phyloP scores from a whole-genome alignment of 2,888 invertebrate genomes.

The Heliconius aoede region DNA sequence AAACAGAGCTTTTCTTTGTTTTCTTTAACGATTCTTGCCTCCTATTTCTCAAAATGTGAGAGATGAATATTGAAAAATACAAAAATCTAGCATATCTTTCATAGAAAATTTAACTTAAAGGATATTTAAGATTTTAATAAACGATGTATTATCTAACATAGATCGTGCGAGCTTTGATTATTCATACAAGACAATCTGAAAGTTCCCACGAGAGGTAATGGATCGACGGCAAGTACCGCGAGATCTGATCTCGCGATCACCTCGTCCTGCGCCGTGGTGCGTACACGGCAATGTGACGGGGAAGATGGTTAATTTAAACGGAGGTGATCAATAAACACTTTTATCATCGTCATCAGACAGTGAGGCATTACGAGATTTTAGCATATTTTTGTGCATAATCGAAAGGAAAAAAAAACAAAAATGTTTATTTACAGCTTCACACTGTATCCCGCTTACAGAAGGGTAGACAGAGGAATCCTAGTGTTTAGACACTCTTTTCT shows the following conservation, averaged over 20 bases:
- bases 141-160: constrained; percentile 31
- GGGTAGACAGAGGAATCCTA: background rate
- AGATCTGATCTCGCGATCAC: constrained; percentile 60
- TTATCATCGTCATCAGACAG: constrained; percentile 60
- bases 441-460: background rate
- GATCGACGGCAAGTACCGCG: constrained; percentile 48
- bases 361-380: constrained; percentile 53
- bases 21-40: no score
- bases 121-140: constrained; percentile 19
- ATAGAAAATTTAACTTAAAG: background rate
- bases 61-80: no score
- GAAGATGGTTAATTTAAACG: constrained; percentile 75
- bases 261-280: constrained; percentile 62
- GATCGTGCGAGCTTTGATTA: constrained; percentile 40
- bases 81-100: no score
- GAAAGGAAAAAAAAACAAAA: constrained; percentile 4
- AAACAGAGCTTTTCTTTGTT: no score
- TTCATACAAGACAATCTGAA: constrained; percentile 36
- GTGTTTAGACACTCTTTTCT: background rate
- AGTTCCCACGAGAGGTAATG: constrained; percentile 50
- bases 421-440: background rate
- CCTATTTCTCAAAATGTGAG: no score
- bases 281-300: constrained; percentile 67
- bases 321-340: constrained; percentile 73
- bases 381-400: constrained; percentile 46